phyloP scores from a whole-genome alignment of 2,888 invertebrate genomes.

The Lasioglossum calceatum region DNA sequence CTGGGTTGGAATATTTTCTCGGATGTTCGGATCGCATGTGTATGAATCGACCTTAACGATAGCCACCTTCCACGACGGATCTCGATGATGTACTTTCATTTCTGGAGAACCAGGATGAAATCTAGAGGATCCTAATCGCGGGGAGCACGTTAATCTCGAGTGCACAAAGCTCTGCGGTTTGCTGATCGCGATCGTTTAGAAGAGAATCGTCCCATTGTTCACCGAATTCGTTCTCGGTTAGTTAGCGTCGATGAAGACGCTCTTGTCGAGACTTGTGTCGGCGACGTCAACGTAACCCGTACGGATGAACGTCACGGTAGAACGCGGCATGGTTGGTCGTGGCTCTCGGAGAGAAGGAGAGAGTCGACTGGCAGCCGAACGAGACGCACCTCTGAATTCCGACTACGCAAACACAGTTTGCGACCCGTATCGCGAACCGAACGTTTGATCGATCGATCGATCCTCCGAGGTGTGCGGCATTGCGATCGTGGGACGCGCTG shows the following conservation, averaged over 20 bases:
- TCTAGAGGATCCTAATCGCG: no score
- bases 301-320: neutral
- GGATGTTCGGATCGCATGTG: no score
- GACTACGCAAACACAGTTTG: slow-evolving; percentile 20
- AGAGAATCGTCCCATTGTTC: neutral
- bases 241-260: neutral
- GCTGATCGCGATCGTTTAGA: neutral
- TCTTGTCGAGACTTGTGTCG: neutral
- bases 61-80: neutral
- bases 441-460: slow-evolving; percentile 54
- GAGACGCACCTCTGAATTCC: slow-evolving; percentile 24
- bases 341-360: neutral
- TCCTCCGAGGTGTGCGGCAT: slow-evolving; percentile 32
- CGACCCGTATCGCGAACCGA: slow-evolving; percentile 26
- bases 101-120: neutral
- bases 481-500: slow-evolving; percentile 57
- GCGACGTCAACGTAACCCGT: neutral
- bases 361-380: neutral
- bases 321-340: neutral
- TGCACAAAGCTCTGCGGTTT: neutral
- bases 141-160: no score
- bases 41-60: no score
- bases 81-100: neutral
- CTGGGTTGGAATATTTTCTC: no score
- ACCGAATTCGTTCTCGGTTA: slow-evolving; percentile 17